Percentiles rank a stretch among this genome's conserved stretches.
phyloP scores from a whole-genome alignment of 2,888 invertebrate genomes.

The Campopleginae sp. region DNA sequence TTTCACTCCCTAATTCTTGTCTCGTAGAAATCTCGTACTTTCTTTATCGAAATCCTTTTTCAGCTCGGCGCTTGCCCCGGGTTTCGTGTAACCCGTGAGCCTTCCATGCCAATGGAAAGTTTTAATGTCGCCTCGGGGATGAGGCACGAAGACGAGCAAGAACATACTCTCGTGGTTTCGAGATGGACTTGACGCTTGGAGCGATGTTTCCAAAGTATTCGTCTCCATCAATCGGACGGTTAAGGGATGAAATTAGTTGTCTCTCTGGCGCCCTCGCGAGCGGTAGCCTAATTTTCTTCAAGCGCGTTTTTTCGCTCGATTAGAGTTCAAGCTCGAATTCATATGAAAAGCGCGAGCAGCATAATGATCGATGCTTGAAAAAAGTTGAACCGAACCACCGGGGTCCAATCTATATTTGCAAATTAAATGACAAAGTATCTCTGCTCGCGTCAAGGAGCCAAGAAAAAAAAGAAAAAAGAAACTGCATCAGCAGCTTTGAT shows the following conservation, averaged over 20 bases:
- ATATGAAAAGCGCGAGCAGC: neutral
- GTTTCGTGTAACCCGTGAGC: neutral
- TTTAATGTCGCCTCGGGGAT: slow-evolving; percentile 68
- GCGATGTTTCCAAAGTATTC: neutral
- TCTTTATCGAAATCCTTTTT: slow-evolving; percentile 60
- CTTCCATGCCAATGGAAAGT: slow-evolving; percentile 59
- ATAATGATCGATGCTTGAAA: neutral
- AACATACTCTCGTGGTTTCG: slow-evolving; percentile 12
- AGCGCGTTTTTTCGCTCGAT: neutral
- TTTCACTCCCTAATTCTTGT: slow-evolving; percentile 26
- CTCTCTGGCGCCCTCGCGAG: neutral
- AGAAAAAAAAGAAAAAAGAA: neutral
- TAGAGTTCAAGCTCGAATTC: neutral
- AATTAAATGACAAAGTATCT: too few species aligned
- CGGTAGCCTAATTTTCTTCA: neutral
- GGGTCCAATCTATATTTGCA: too few species aligned
- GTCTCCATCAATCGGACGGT: neutral
- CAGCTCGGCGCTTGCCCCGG: neutral
- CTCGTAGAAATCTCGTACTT: slow-evolving; percentile 69
- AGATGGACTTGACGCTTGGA: neutral
- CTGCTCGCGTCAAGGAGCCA: neutral
- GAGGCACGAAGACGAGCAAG: slow-evolving; percentile 6
- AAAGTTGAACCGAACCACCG: too few species aligned
- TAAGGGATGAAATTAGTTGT: neutral
- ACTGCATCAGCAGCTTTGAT: neutral